Conservation (phyloP, 2,888 invertebrate species). For the Ectemnius cavifrons region DNA sequence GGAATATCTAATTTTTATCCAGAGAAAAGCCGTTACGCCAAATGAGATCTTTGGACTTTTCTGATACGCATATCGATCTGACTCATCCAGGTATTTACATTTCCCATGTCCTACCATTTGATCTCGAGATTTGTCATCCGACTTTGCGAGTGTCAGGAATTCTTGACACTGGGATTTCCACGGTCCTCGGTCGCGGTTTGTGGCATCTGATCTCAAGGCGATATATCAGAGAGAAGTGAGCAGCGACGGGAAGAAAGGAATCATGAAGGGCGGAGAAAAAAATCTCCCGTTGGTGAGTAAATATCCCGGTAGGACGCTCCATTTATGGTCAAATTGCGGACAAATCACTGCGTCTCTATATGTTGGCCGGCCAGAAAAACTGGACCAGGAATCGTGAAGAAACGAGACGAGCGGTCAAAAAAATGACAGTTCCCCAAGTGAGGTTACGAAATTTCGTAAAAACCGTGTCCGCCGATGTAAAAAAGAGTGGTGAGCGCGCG, state of each 20-base stretch:
- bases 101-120: constrained; percentile 24
- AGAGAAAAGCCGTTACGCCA: too few relatives aligned
- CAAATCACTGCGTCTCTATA: constrained; percentile 71
- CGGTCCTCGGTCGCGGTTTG: constrained; percentile 65
- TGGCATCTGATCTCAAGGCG: constrained; percentile 66
- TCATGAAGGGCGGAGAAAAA: constrained; percentile 37
- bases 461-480: constrained; percentile 30
- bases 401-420: constrained; percentile 32
- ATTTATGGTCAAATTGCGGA: constrained; percentile 74
- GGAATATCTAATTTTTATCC: too few relatives aligned
- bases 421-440: constrained; percentile 56
- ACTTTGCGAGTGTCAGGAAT: constrained; percentile 61
- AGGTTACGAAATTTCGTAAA: constrained; percentile 52
- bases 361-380: constrained; percentile 31
- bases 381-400: constrained; percentile 18
- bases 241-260: constrained; percentile 33
- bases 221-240: constrained; percentile 60
- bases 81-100: constrained; percentile 27
- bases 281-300: constrained; percentile 48
- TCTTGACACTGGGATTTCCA: constrained; percentile 69
- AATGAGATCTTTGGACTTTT: too few relatives aligned
- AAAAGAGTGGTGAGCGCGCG: constrained; percentile 12
- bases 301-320: constrained; percentile 58
- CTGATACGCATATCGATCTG: too few relatives aligned
- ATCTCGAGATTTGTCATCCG: constrained; percentile 27